A percentile compares a stretch with the other conserved stretches of the same genome.
These are phyloP conservation scores for Oxytorus armatus DNA, from an alignment of 2,888 invertebrate species.

Conservation along the genomic window DNA sequence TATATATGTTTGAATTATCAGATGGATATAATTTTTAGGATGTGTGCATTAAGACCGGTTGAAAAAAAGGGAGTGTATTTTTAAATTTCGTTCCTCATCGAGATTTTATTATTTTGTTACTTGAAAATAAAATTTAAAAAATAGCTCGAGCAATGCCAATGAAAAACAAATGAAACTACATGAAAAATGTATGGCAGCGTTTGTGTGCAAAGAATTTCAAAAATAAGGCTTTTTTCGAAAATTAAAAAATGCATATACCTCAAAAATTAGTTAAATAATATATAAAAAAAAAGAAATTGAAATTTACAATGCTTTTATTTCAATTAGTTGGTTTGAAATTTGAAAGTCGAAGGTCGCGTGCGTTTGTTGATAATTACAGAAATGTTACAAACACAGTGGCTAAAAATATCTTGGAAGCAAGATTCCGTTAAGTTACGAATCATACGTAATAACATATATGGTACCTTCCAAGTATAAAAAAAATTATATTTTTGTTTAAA, in stretches of 20 bases:
- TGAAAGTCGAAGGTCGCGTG: slow-evolving; percentile 42
- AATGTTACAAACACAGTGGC: slow-evolving; percentile 17
- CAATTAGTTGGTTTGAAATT: slow-evolving; percentile 16
- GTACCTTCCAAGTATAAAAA: neutral
- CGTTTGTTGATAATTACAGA: slow-evolving; percentile 23
- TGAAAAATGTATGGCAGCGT: no score
- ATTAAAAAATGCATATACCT: neutral
- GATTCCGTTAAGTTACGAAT: slow-evolving; percentile 9
- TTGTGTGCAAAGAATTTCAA: no score
- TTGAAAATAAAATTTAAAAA: no score
- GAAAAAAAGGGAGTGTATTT: no score
- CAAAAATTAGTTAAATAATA: neutral
- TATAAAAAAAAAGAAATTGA: slow-evolving; percentile 8
- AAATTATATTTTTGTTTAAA: neutral
- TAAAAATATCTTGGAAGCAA: slow-evolving; percentile 38
- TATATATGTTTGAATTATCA: no score
- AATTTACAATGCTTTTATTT: neutral
- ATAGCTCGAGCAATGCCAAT: no score
- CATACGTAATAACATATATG: neutral
- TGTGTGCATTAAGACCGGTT: no score
- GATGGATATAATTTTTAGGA: no score
- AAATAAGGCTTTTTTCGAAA: no score
- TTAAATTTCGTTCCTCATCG: no score
- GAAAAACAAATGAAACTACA: no score
- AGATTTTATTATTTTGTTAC: no score